phyloP scores from a whole-genome alignment of 2,797 vertebrate genomes.

The Chanos chanos region DNA sequence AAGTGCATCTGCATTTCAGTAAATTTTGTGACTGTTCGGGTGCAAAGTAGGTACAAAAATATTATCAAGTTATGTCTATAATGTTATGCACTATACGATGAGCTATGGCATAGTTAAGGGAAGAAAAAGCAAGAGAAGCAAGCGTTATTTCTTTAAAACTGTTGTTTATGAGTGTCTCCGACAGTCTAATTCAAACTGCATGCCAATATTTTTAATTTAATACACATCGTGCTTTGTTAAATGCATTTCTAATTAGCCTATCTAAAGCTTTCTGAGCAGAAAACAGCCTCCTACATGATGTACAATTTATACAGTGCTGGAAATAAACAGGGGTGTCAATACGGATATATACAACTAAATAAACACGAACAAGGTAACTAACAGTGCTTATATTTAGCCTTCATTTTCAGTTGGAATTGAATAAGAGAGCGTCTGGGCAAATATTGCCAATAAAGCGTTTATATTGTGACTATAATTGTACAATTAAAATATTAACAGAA shows the following conservation, averaged over 20 bases:
- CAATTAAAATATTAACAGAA: conserved; percentile 84
- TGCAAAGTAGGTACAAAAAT: neutral
- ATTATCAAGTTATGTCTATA: neutral
- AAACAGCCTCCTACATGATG: conserved; percentile 65
- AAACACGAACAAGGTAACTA: conserved; percentile 61
- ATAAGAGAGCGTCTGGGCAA: conserved; percentile 83
- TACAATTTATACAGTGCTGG: conserved; percentile 93
- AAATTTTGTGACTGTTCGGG: too few relatives aligned
- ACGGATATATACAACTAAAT: conserved; percentile 64
- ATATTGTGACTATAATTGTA: conserved; percentile 75
- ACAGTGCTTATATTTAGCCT: conserved; percentile 76
- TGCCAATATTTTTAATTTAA: conserved; percentile 65
- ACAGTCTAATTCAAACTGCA: conserved; percentile 59
- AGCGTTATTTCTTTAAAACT: neutral
- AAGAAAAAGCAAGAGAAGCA: conserved; percentile 45
- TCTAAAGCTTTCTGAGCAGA: conserved; percentile 53
- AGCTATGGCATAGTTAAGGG: conserved; percentile 4
- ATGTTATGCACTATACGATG: neutral
- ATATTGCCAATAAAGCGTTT: conserved; percentile 96
- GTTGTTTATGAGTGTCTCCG: conserved; percentile 42
- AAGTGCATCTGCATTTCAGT: too few relatives aligned
- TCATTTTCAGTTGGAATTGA: conserved; percentile 70
- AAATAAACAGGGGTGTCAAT: conserved; percentile 78
- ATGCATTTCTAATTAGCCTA: conserved; percentile 51
- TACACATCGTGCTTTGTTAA: conserved; percentile 66